Percentiles rank a stretch among this genome's conserved stretches.
These are phyloP conservation scores for Pseudococcus viburni DNA, from an alignment of 2,888 invertebrate genomes.

Conservation along the genomic window DNA sequence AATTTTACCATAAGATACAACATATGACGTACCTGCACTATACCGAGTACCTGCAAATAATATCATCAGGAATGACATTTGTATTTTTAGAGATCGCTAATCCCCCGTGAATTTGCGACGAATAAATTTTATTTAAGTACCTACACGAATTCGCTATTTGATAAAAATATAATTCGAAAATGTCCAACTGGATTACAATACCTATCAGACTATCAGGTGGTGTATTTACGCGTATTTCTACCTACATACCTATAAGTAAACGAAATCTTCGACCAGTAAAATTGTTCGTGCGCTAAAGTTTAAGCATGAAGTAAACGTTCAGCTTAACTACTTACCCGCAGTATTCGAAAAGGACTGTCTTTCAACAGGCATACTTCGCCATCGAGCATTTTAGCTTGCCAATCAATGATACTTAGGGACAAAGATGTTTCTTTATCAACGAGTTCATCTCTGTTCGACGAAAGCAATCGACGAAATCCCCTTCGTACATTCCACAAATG, in stretches of 20 bases:
- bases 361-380: slow-evolving; percentile 81
- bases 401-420: slow-evolving; percentile 49
- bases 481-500: slow-evolving; percentile 43
- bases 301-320: not conserved
- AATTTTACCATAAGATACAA: not conserved
- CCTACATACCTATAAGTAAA: too few species aligned
- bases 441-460: not conserved
- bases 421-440: slow-evolving; percentile 40
- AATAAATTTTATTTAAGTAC: not conserved
- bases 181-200: not conserved
- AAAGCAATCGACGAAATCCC: not conserved
- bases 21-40: not conserved
- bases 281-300: too few species aligned
- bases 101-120: not conserved
- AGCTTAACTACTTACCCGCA: slow-evolving; percentile 77
- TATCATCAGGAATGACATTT: not conserved
- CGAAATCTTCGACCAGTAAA: too few species aligned
- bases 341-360: slow-evolving; percentile 82
- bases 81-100: not conserved
- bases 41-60: not conserved
- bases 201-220: too few species aligned
- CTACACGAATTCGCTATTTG: not conserved
- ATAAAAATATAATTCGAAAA: not conserved
- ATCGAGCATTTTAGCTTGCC: slow-evolving; percentile 68
- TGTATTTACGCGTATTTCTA: too few species aligned